Percentiles rank a stretch among this genome's conserved stretches.
Evolutionary conservation across 2,797 vertebrate species (phyloP).

Genomic region (Leucoraja ocellata): DNA sequence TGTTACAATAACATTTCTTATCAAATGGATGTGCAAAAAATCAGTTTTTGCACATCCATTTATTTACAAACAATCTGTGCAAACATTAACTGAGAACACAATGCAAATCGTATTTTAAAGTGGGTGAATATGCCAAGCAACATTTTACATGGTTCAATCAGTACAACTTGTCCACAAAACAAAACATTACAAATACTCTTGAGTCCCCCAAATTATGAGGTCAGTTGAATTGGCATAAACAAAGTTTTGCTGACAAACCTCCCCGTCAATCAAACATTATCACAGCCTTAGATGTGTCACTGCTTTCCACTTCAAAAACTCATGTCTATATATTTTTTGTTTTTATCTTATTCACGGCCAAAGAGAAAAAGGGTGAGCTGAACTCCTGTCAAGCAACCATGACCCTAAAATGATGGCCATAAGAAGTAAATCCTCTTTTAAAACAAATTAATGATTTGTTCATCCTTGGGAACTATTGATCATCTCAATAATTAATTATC

Average conservation of each 20-base stretch:
- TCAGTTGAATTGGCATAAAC: slow-evolving; percentile 19
- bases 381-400: background rate
- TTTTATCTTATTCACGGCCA: background rate
- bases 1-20: background rate
- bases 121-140: background rate
- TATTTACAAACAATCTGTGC: background rate
- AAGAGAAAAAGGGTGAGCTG: background rate
- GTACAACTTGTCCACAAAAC: slow-evolving; percentile 1
- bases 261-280: background rate
- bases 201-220: background rate
- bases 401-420: background rate
- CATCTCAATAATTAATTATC: background rate
- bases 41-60: background rate
- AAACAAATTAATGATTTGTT: background rate
- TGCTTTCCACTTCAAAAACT: background rate
- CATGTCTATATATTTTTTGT: background rate
- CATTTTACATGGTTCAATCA: background rate
- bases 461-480: background rate
- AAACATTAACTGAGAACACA: background rate
- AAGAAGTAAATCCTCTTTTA: background rate
- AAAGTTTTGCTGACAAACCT: background rate
- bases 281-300: background rate
- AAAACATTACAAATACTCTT: background rate
- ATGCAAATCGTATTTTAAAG: slow-evolving; percentile 9
- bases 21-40: background rate